These are phyloP conservation scores for Scomberomorus guttatus DNA, from an alignment of 2,797 vertebrate species.

Conservation along the genomic window DNA sequence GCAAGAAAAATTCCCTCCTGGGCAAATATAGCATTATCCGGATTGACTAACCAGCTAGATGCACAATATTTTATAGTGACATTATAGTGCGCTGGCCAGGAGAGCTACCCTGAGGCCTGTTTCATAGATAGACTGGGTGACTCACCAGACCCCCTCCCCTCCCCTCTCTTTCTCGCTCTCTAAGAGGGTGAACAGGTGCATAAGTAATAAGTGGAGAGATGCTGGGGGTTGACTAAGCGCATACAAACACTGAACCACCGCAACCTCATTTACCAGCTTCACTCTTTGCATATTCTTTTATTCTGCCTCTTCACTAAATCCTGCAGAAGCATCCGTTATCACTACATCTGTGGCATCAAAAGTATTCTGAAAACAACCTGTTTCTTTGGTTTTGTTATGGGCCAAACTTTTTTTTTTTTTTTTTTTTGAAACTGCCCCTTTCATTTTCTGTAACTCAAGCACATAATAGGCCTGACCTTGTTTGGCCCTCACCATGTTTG, in stretches of 20 bases:
- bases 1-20: constrained; percentile 50
- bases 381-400: constrained; percentile 6
- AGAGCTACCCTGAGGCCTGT: constrained; percentile 30
- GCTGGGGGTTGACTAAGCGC: constrained; percentile 24
- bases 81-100: constrained; percentile 26
- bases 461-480: constrained; percentile 44
- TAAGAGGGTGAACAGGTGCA: constrained; percentile 69
- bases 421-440: constrained; percentile 10
- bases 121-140: constrained; percentile 47
- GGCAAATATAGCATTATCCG: constrained; percentile 58
- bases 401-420: not conserved
- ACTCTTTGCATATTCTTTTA: not conserved
- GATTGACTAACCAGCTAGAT: constrained; percentile 27
- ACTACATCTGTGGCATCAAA: not conserved
- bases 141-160: not conserved
- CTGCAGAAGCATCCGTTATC: not conserved
- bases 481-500: constrained; percentile 40
- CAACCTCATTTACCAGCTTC: not conserved
- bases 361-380: constrained; percentile 20
- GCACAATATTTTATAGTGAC: constrained; percentile 44
- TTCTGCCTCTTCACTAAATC: not conserved
- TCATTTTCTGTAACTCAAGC: constrained; percentile 43
- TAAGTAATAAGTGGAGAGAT: constrained; percentile 42
- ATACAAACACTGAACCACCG: constrained; percentile 27
- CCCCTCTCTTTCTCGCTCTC: not conserved